Evolutionary conservation across 2,797 vertebrate genomes (phyloP).

Genomic region (Ctenochaetus hawaiiensis): DNA sequence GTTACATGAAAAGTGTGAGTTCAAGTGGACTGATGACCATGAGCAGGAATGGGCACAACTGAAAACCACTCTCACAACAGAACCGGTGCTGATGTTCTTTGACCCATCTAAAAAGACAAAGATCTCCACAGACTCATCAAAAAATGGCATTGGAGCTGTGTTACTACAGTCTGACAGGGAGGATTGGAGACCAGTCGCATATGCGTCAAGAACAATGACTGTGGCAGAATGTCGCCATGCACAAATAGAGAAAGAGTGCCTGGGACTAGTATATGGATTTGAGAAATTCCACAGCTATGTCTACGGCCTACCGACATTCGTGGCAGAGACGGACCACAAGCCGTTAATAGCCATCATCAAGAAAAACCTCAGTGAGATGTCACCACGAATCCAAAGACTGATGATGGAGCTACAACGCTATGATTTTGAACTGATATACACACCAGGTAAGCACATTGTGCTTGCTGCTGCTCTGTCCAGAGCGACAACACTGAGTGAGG

Average conservation of each 20-base stretch:
- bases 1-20: constrained; percentile 8
- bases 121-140: not conserved
- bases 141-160: not conserved
- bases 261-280: constrained; percentile 1
- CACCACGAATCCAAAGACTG: not conserved
- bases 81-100: constrained; percentile 10
- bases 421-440: not conserved
- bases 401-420: not conserved
- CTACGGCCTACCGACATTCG: not conserved
- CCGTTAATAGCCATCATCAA: not conserved
- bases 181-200: constrained; percentile 14
- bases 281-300: constrained; percentile 25
- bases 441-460: not conserved
- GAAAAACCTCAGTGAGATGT: not conserved
- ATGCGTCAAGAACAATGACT: constrained; percentile 14
- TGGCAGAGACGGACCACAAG: not conserved
- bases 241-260: constrained; percentile 32
- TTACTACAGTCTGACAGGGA: constrained; percentile 5
- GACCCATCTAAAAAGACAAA: constrained; percentile 8
- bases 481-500: not conserved
- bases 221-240: not conserved
- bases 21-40: not conserved
- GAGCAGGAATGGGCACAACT: constrained; percentile 4
- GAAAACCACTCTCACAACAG: constrained; percentile 21
- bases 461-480: not conserved